Conservation (phyloP, 2,888 invertebrate species). For the Erynnis tages region DNA sequence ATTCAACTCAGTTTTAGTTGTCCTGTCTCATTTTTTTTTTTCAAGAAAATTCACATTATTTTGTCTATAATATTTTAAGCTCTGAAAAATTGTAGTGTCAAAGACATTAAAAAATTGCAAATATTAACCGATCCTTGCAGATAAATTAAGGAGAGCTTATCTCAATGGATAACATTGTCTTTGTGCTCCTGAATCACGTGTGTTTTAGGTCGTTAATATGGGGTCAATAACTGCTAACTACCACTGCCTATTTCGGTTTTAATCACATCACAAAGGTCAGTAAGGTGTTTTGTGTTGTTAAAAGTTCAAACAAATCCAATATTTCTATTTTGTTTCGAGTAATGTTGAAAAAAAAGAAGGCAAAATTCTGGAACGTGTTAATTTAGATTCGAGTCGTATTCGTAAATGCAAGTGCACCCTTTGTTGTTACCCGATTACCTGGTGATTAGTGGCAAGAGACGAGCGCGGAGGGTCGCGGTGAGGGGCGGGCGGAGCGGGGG, state of each 20-base stretch:
- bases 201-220: conserved; percentile 70
- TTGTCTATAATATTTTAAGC: conserved; percentile 17
- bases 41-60: conserved; percentile 28
- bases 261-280: conserved; percentile 34
- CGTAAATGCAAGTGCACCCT: conserved; percentile 49
- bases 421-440: conserved; percentile 38
- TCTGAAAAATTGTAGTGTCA: background rate
- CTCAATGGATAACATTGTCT: conserved; percentile 33
- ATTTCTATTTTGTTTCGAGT: background rate
- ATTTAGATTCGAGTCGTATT: conserved; percentile 38
- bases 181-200: conserved; percentile 75
- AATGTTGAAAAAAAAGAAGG: background rate
- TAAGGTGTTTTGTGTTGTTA: conserved; percentile 18
- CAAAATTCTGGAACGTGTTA: conserved; percentile 12
- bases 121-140: background rate
- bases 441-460: conserved; percentile 54
- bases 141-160: background rate
- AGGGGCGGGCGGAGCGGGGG: conserved; percentile 47
- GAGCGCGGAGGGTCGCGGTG: conserved; percentile 42
- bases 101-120: background rate
- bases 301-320: background rate
- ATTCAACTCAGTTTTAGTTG: conserved; percentile 33
- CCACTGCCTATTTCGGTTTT: conserved; percentile 48
- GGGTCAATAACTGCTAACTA: conserved; percentile 75
- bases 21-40: conserved; percentile 31